Conservation (phyloP, 2,797 vertebrate species). For the Rhinichthys osculus region DNA sequence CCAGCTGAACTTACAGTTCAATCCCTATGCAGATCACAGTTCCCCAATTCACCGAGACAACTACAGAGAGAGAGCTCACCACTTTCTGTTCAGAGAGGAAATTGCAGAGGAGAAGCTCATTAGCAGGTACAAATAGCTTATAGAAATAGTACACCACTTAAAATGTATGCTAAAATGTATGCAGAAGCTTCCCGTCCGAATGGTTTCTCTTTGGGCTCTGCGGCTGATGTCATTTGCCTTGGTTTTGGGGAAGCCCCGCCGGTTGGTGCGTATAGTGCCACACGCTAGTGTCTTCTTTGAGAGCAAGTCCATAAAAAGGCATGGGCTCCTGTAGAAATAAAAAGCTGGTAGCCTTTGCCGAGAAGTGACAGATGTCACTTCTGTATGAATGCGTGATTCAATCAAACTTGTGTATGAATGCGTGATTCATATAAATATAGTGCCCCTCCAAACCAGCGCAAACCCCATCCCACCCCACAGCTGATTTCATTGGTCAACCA, state of each 20-base stretch:
- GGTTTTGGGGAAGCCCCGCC: too few species aligned
- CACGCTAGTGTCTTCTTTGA: too few species aligned
- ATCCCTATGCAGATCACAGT: background rate
- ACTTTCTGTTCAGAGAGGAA: slow-evolving; percentile 75
- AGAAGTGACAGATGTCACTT: too few species aligned
- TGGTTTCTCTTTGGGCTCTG: too few species aligned
- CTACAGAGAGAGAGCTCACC: slow-evolving; percentile 87
- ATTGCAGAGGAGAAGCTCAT: slow-evolving; percentile 31
- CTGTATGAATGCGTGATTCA: too few species aligned
- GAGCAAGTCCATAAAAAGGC: too few species aligned
- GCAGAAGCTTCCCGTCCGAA: too few species aligned
- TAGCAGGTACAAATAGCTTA: slow-evolving; percentile 25
- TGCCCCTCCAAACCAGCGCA: background rate
- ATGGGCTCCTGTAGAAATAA: too few species aligned
- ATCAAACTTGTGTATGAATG: background rate
- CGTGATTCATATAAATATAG: background rate
- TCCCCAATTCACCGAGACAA: slow-evolving; percentile 73
- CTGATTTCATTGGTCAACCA: background rate
- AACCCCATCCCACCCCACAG: background rate
- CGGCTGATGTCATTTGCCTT: too few species aligned
- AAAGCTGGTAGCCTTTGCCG: too few species aligned
- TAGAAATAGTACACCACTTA: background rate
- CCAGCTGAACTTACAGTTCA: background rate
- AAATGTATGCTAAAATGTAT: background rate
- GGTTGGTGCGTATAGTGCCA: too few species aligned